Base-by-base conservation (phyloP, 2,797 vertebrate species). In the Eulemur mongoz region DNA sequence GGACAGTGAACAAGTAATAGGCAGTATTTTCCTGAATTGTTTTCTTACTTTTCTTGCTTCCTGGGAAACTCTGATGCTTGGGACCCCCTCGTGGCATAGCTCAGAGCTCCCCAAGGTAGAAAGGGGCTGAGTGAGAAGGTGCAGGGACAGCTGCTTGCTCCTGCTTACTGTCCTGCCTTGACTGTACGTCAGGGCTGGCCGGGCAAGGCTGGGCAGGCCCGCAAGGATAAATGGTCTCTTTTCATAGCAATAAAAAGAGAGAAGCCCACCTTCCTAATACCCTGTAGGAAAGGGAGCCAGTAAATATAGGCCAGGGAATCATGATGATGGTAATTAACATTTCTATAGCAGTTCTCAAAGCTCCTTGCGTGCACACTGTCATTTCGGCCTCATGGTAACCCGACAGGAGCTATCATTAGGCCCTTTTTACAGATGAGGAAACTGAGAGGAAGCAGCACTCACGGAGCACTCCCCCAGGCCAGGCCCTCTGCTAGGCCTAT, bases 161-260 rank as follows among this genome's bases (percentile, higher is more conserved):
- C 73, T 11, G 32, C 35, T 57, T 38, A 22, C 20, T 15, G 7
- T 14, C 72, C 25, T 57, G 7, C 38, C 52, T 79, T 38, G 12
- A 12, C 13, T 15, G 8, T 7, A 1, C 4, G 2, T 70, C 70
- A 59, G n/a, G n/a, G 30, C 27, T 32, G n/a, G 40, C 0, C 32
- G 43, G 67, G 91, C 4, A 5, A 73, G 72, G 78, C 40, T 18
- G 15, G 72, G n/a, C 78, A 69, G 73, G 78, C 35, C 48, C 10
- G 10, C 30, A 43, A 32, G 69, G 69, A 88, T n/a, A 91, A 81
- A 65, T 79, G 70, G 35, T 65, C 78, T 83, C 69, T 91, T 91
- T 90, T 17, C 69, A 63, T 48, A 32, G 57, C 45, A 61, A 32
- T 59, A 78, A 91, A 79, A 82, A 70, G 70, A 48, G 45, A 45